Base-by-base conservation (phyloP, 1,140 invertebrate genomes). In the Drosophila sp. region DNA sequence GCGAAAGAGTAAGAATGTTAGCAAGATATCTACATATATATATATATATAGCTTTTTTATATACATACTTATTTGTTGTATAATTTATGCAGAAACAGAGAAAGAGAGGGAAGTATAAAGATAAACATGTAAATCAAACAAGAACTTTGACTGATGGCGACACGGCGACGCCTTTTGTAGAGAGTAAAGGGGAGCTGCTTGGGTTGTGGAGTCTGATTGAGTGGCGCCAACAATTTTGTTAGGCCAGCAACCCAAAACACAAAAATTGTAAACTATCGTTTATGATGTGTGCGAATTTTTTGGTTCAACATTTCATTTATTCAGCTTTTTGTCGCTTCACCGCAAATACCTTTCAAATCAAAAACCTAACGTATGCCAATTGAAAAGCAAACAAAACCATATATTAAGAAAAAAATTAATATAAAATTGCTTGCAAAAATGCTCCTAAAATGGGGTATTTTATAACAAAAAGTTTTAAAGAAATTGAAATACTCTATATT, bases 41-140 rank as follows among this genome's bases (percentile, higher is more conserved):
- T 41, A 1, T 40, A 25, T 11, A 23, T 62, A 32, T 60, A 38
- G 17, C 17, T 17, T 17, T 17, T 17, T 17, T 29, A 60, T 38
- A 65, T 64, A 69, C 32, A 50, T 50, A 27, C 44, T 63, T 60
- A 66, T 72, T 78, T 63, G 84, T 72, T 80, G 64, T 82, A 72
- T 87, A 82, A 86, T 82, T 79, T 86, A 86, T 86, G 77, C 79
- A 72, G 41, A 80, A 54, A 80, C 44, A 38, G 55, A 60, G 29
- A 11, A 44, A 41, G 35, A 35, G 33, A 60, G 72, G 3, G 44
- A 27, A 25, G 7, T 7, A 77, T 66, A 71, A 74, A 79, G 71
- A 86, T 87, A 86, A 79, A 80, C 83, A 87, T 83, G 83, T 83
- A 87, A 87, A 87, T 87, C 79, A 89, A 87, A 86, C 72, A 89